Evolutionary conservation across 2,888 invertebrate genomes (phyloP), one percentile per base, ranked within the genome.

Genomic region (Lapara coniferarum): DNA sequence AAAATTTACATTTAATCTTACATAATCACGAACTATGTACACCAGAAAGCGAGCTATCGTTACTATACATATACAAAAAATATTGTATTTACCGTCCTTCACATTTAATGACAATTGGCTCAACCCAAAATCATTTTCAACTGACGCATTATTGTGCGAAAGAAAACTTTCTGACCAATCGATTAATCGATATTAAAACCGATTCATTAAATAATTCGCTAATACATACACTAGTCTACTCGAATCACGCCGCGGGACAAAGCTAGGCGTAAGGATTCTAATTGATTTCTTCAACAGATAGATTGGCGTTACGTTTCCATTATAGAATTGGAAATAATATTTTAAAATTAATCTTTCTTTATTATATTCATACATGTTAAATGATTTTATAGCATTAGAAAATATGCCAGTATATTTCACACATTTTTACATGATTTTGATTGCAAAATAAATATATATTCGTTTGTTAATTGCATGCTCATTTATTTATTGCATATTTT

Each of bases 1-100:
- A 93, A 93, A 93, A 93, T 92, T 85, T 93, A 93, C 93, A 92
- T 93, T 92, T 93, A 93, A 87, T 92, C 91, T 93, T 93, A 92
- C 86, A 89, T 88, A 87, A 83, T 87, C 87, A 90, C 88, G 84
- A 89, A 88, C 88, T 92, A 92, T 93, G 82, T 93, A 93, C 93
- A 93, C 84, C 82, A 81, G 87, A 89, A 89, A 92, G 91, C 92
- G 88, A 86, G 82, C 88, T 82, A 82, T 78, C 66, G 73, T 74
- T 78, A 77, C 78, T 90, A 86, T 91, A 90, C 87, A 89, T 88
- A 87, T 90, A 90, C 85, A 90, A 89, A 90, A 90, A 37, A 68
- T 52, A 69, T 69, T 69, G 49, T 57, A 46, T 66, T 66, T 49
- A 51, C 46, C 46, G 53, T 53, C 52, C 37, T 53, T 51, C 66